Conservation (phyloP, 2,113 vertebrate genomes). For the Boleophthalmus pectinirostris region DNA sequence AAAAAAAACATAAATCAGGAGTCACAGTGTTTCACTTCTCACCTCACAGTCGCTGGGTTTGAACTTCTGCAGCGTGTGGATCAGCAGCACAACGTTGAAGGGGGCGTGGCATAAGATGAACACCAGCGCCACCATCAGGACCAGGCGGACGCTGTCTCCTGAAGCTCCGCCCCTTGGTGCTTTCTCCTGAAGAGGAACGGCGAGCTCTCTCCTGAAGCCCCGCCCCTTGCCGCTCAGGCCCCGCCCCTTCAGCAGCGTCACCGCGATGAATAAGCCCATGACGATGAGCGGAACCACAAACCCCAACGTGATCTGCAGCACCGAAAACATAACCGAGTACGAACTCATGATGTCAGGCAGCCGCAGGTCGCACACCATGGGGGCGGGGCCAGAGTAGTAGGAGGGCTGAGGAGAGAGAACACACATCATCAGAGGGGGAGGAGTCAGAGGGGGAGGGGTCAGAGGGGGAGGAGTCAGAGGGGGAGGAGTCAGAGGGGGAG, state of each 20-base stretch:
- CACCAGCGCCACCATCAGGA: slow-evolving; percentile 60
- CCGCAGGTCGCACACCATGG: slow-evolving; percentile 75
- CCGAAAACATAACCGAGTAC: slow-evolving; percentile 63
- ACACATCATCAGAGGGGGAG: not conserved
- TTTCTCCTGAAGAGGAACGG: no score
- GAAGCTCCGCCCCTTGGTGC: not conserved
- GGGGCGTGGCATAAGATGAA: slow-evolving; percentile 3
- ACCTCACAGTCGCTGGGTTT: not conserved
- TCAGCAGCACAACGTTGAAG: not conserved
- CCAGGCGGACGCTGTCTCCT: slow-evolving; percentile 76
- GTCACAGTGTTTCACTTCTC: no score
- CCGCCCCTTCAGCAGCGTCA: slow-evolving; percentile 80
- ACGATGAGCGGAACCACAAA: slow-evolving; percentile 86
- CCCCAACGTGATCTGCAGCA: slow-evolving; percentile 80
- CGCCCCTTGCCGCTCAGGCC: slow-evolving; percentile 80
- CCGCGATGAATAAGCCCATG: slow-evolving; percentile 83
- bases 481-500: no score
- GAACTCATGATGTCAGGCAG: slow-evolving; percentile 49
- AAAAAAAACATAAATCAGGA: no score
- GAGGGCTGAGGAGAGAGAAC: not conserved
- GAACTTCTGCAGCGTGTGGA: not conserved
- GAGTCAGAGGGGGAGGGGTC: not conserved
- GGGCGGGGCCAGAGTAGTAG: not conserved
- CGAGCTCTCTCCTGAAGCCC: slow-evolving; percentile 40
- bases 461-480: no score